Evolutionary conservation across 2,888 invertebrate genomes (phyloP).

Genomic region (Amaurobius ferox): DNA sequence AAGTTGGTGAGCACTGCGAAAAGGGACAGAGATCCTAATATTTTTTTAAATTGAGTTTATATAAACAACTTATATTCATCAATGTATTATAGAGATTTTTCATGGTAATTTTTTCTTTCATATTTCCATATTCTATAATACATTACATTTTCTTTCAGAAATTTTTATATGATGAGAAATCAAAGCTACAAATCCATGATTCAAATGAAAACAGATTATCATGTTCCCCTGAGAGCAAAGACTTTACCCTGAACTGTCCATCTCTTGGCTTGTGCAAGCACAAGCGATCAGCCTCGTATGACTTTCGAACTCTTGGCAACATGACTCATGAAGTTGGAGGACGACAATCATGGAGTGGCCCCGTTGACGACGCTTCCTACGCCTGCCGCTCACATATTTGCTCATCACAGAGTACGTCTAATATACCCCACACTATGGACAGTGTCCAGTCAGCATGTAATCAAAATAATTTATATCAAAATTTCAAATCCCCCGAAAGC

Average conservation of each 20-base stretch:
- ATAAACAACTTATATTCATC: too few relatives aligned
- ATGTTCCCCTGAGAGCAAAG: slow-evolving; percentile 21
- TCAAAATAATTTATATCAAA: slow-evolving; percentile 16
- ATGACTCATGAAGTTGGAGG: slow-evolving; percentile 44
- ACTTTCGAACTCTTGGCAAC: slow-evolving; percentile 59
- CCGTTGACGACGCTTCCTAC: slow-evolving; percentile 31
- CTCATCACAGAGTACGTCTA: slow-evolving; percentile 59
- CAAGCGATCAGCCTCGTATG: slow-evolving; percentile 67
- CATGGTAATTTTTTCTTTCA: too few relatives aligned
- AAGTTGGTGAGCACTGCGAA: too few relatives aligned
- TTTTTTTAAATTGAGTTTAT: too few relatives aligned
- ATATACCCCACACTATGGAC: slow-evolving; percentile 30
- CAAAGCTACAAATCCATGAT: background rate
- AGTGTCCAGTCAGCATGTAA: background rate
- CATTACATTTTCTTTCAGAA: too few relatives aligned
- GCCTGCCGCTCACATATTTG: slow-evolving; percentile 35
- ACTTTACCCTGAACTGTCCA: slow-evolving; percentile 31
- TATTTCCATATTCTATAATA: too few relatives aligned
- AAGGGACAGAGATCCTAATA: too few relatives aligned
- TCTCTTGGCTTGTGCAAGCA: slow-evolving; percentile 57
- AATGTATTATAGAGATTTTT: too few relatives aligned
- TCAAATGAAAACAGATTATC: slow-evolving; percentile 24
- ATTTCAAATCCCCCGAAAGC: background rate
- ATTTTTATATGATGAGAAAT: background rate
- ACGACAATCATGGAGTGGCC: slow-evolving; percentile 57